These are phyloP conservation scores for Cheirogaleus major DNA, from an alignment of 2,797 vertebrate genomes.

Conservation along the genomic window DNA sequence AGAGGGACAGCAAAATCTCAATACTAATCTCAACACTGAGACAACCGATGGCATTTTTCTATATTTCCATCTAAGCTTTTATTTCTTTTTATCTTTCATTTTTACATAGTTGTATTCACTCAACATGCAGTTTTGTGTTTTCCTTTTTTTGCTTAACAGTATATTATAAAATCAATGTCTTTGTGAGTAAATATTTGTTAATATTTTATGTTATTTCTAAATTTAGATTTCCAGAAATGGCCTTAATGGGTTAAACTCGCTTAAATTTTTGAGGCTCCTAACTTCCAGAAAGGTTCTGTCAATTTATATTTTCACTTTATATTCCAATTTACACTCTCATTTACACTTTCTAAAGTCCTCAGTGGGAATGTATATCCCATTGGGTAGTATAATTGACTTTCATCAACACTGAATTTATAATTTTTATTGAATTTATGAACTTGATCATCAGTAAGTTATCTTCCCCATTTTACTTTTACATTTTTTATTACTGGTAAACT, in stretches of 20 bases:
- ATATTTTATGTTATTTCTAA: neutral
- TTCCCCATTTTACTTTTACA: neutral
- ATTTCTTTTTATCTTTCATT: neutral
- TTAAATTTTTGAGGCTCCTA: neutral
- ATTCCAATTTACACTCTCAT: conserved; percentile 13
- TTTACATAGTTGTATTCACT: neutral
- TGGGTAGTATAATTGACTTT: conserved; percentile 31
- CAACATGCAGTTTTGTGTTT: neutral
- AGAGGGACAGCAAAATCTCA: neutral
- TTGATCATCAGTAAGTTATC: neutral
- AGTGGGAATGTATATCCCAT: neutral
- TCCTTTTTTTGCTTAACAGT: neutral
- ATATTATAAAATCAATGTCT: neutral
- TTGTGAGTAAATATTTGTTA: neutral
- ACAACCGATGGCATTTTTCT: neutral
- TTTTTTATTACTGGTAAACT: neutral
- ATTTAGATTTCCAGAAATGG: neutral
- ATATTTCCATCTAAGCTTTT: neutral
- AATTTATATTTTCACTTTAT: conserved; percentile 7
- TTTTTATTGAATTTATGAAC: conserved; percentile 21
- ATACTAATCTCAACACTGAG: neutral
- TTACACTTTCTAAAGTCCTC: conserved; percentile 1
- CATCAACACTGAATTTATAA: conserved; percentile 10
- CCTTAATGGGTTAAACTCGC: neutral
- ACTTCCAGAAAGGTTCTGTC: neutral